Evolutionary conservation across 2,113 vertebrate genomes (phyloP), one percentile per base, ranked within the genome.

Genomic region (Eubucco bourcierii): DNA sequence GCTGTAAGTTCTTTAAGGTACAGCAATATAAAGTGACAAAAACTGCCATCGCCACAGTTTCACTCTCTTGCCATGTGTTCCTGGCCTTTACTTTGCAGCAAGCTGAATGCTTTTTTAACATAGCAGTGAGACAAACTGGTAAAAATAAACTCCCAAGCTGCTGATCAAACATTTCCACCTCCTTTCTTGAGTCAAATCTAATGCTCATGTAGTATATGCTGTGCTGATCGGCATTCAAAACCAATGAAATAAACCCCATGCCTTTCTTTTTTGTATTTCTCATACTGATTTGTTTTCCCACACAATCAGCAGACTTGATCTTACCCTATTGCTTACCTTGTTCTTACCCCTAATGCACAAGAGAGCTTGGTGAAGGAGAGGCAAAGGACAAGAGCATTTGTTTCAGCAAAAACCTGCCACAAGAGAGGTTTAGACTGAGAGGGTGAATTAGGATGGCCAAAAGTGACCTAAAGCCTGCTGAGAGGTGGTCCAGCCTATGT

Each of bases 121-220:
- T 66, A 90, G 50, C 61, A 1, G 13, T 28, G 31, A 94, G 80
- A 50, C 78, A 79, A 11, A 65, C 23, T 20, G 6, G 20, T 92
- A 93, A 90, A 95, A 96, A 89, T 33, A 84, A 50, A 64, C 28
- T 90, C 39, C 29, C 15, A 68, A 81, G 88, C 50, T 89, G 89
- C 93, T 90, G 87, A 94, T 39, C 58, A 89, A 76, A 60, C 59
- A 72, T 75, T 91, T 87, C 50, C 33, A 83, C 31, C 67, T 84
- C 61, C 44, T 81, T 92, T 90, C 25, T 79, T 92, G 59, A 82
- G 60, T 73, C 27, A 44, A 34, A 73, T 80, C 29, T 80, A 68
- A 29, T 59, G 55, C 11, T 79, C 4, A 4, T 80, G 29, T 87
- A 86, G 23, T 74, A 33, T 17, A 20, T 46, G 24, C 20, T 80